A percentile compares a stretch with the other conserved stretches of the same genome.
Evolutionary conservation across 2,113 vertebrate species (phyloP).

Genomic region (Eolophus roseicapilla): DNA sequence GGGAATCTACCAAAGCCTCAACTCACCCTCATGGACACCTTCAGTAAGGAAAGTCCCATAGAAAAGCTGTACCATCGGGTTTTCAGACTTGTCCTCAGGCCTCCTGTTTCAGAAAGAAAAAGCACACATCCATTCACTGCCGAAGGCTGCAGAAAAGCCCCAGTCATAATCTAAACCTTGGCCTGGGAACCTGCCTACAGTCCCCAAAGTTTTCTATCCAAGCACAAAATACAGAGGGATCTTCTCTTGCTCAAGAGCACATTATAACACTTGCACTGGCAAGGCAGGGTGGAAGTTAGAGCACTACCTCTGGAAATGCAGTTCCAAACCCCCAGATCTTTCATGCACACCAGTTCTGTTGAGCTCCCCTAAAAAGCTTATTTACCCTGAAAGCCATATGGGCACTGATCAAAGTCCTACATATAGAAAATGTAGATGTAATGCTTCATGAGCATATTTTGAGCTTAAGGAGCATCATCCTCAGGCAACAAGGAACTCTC

Average conservation of each 20-base stretch:
- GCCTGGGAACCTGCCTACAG: not conserved
- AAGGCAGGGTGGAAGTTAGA: not conserved
- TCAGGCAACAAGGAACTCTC: not conserved
- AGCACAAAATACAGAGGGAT: not conserved
- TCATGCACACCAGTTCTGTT: not conserved
- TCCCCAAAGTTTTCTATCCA: not conserved
- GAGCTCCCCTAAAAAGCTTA: not conserved
- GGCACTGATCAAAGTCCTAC: not conserved
- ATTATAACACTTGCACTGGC: not conserved
- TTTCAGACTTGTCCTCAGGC: conserved; percentile 84
- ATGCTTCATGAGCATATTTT: not conserved
- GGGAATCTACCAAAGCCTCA: not conserved
- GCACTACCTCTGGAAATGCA: not conserved
- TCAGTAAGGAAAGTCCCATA: conserved; percentile 94
- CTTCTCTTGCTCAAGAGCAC: not conserved
- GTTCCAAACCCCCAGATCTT: not conserved
- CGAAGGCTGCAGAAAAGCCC: not conserved
- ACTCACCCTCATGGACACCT: conserved; percentile 88
- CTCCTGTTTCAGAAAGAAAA: conserved; percentile 69
- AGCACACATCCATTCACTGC: not conserved
- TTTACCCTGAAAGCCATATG: rapidly evolving
- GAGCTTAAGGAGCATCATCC: not conserved
- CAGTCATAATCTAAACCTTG: not conserved
- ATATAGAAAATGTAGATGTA: not conserved
- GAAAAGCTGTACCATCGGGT: conserved; percentile 98